Evolutionary conservation across 2,797 vertebrate species (phyloP).

Genomic region (Gambusia yucatana): DNA sequence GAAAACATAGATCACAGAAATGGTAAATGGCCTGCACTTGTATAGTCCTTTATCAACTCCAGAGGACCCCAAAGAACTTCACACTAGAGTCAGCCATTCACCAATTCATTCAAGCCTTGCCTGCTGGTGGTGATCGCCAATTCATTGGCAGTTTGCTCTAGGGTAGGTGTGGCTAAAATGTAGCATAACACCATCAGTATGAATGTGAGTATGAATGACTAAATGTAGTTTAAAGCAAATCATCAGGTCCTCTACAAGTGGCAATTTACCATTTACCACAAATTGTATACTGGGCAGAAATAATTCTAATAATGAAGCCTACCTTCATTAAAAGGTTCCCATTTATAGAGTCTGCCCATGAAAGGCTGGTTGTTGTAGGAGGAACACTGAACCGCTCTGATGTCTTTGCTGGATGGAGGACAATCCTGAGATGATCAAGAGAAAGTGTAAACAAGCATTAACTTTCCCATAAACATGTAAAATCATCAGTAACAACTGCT

Average conservation of each 20-base stretch:
- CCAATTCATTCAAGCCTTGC: too few species aligned
- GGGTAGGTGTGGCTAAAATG: too few species aligned
- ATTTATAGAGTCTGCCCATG: constrained; percentile 95
- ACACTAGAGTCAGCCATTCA: too few species aligned
- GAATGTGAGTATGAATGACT: too few species aligned
- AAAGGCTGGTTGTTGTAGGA: constrained; percentile 94
- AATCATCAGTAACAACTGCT: constrained; percentile 16
- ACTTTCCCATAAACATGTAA: constrained; percentile 34
- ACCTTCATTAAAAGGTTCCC: constrained; percentile 97
- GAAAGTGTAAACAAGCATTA: constrained; percentile 33
- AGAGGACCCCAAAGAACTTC: too few species aligned
- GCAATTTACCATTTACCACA: neutral
- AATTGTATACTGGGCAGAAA: neutral
- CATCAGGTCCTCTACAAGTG: too few species aligned
- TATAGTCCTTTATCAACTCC: too few species aligned
- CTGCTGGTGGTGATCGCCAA: too few species aligned
- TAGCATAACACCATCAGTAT: too few species aligned
- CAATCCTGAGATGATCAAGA: constrained; percentile 78
- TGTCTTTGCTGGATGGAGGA: constrained; percentile 86
- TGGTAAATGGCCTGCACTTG: too few species aligned
- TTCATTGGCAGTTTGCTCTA: neutral
- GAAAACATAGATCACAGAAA: neutral
- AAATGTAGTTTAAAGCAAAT: neutral
- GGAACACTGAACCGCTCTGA: constrained; percentile 91
- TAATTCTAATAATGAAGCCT: constrained; percentile 4